Evolutionary conservation across 2,113 vertebrate genomes (phyloP).

Genomic region (Misgurnus mizolepis): DNA sequence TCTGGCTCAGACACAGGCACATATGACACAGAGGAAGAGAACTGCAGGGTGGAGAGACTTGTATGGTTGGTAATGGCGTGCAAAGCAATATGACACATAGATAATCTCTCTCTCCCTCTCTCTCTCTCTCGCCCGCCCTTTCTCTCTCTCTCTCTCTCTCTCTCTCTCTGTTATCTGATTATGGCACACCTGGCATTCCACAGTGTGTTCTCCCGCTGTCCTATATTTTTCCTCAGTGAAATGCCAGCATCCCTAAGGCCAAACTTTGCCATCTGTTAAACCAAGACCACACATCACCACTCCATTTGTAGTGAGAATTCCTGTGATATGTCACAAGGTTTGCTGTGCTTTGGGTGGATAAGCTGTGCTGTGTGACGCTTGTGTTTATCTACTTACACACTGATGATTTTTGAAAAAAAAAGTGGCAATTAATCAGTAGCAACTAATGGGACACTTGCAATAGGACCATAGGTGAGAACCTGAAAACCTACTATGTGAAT

Average conservation of each 20-base stretch:
- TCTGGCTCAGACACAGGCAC: constrained; percentile 32
- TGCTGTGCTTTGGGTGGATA: neutral
- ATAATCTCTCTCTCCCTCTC: no score
- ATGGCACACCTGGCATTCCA: neutral
- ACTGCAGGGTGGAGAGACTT: constrained; percentile 8
- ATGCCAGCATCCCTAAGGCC: constrained; percentile 16
- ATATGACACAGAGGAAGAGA: constrained; percentile 23
- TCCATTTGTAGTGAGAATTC: constrained; percentile 29
- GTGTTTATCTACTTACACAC: neutral
- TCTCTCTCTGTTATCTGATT: neutral
- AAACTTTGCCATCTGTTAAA: constrained; percentile 34
- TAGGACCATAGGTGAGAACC: neutral
- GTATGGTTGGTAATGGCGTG: neutral
- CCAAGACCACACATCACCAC: constrained; percentile 1
- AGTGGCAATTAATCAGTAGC: neutral
- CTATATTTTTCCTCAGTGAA: constrained; percentile 7
- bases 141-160: no score
- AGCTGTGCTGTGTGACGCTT: neutral
- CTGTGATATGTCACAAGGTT: neutral
- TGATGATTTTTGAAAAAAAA: neutral
- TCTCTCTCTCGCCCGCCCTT: no score
- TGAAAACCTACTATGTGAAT: neutral
- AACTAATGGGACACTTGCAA: neutral
- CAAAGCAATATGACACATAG: neutral
- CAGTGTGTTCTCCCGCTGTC: constrained; percentile 21